A percentile compares a stretch with the other conserved stretches of the same genome.
These are phyloP conservation scores for Palaemon carinicauda DNA, from an alignment of 1,140 invertebrate genomes.

Conservation along the genomic window DNA sequence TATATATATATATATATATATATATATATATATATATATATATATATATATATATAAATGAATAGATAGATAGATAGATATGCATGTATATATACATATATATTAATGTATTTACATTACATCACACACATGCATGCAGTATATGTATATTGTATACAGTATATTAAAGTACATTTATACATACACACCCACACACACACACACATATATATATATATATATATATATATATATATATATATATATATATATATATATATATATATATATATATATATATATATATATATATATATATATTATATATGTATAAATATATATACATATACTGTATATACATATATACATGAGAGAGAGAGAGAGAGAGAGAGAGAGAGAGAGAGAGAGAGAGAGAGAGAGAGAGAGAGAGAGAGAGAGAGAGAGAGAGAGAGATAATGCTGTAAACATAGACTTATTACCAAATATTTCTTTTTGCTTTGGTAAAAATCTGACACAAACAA, in stretches of 20 bases:
- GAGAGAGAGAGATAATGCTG: neutral
- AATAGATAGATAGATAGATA: neutral
- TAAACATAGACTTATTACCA: neutral
- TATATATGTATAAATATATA: no score
- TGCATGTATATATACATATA: neutral
- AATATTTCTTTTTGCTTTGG: neutral
- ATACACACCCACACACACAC: no score
- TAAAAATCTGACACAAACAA: neutral
- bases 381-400: constrained; percentile 2
- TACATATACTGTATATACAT: no score
- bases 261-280: no score
- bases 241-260: no score
- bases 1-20: neutral
- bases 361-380: no score
- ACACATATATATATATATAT: neutral
- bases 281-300: no score
- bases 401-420: neutral
- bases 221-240: neutral
- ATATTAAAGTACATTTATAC: no score
- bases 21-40: neutral
- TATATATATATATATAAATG: neutral
- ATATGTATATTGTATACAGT: no score
- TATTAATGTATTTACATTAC: no score
- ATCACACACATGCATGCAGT: no score
- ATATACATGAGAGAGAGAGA: no score